Evolutionary conservation across 2,888 invertebrate genomes (phyloP).

Genomic region (Bellardia pandia): DNA sequence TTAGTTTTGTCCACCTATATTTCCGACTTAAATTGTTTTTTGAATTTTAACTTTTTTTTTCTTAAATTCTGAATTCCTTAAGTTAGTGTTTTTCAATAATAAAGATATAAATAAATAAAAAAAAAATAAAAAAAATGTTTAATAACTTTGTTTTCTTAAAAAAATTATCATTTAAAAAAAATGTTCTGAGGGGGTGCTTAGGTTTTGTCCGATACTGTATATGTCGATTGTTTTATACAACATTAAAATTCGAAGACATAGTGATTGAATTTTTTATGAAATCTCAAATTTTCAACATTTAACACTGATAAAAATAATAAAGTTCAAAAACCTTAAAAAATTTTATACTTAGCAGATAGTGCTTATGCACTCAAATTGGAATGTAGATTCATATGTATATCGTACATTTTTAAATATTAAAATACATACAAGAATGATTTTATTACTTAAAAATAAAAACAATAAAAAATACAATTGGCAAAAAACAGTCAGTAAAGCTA

Average conservation of each 20-base stretch:
- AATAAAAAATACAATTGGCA: constrained; percentile 1
- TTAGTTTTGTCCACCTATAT: too few relatives aligned
- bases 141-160: too few relatives aligned
- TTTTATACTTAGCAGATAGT: background rate
- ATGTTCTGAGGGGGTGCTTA: too few relatives aligned
- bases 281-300: background rate
- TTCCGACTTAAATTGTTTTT: too few relatives aligned
- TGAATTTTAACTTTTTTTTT: too few relatives aligned
- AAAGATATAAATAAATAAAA: too few relatives aligned
- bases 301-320: background rate
- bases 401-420: background rate
- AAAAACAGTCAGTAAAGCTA: background rate
- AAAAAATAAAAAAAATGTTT: too few relatives aligned
- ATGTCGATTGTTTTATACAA: too few relatives aligned
- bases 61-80: too few relatives aligned
- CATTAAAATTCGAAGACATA: background rate
- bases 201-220: too few relatives aligned
- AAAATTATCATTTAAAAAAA: too few relatives aligned
- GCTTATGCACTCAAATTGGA: background rate
- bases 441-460: background rate
- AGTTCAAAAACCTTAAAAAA: constrained; percentile 4
- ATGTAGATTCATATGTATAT: background rate
- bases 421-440: background rate
- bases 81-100: too few relatives aligned
- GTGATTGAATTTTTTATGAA: background rate